A percentile compares a stretch with the other conserved stretches of the same genome.
Conservation (phyloP, 1,140 invertebrate species). For the Elymnias hypermnestra region DNA sequence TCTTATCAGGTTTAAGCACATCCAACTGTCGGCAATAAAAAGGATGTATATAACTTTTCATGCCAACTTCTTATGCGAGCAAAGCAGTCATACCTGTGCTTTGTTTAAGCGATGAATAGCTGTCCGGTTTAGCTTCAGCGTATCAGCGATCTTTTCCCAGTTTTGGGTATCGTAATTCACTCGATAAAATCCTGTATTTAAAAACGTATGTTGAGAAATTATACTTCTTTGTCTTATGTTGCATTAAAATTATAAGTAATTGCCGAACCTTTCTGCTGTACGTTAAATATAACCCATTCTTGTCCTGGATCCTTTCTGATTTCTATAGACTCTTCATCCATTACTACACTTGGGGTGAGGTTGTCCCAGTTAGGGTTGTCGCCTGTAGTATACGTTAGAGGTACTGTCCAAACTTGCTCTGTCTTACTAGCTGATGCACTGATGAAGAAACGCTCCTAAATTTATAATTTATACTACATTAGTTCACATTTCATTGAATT, state of each 20-base stretch:
- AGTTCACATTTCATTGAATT: no score
- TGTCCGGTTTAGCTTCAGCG: slow-evolving; percentile 64
- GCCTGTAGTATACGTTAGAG: slow-evolving; percentile 78
- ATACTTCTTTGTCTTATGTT: no score
- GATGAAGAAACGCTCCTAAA: slow-evolving; percentile 59
- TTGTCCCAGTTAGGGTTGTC: slow-evolving; percentile 76
- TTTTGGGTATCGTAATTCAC: slow-evolving; percentile 84
- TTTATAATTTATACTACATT: background rate
- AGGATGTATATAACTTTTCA: no score
- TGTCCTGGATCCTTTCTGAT: slow-evolving; percentile 43
- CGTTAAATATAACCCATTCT: slow-evolving; percentile 84
- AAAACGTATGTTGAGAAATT: background rate
- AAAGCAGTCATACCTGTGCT: slow-evolving; percentile 77
- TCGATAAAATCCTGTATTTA: slow-evolving; percentile 82
- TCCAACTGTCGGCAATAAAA: no score
- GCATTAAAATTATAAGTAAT: background rate
- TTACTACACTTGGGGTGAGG: slow-evolving; percentile 61
- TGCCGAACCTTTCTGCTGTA: slow-evolving; percentile 79
- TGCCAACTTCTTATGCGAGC: no score
- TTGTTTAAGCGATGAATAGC: slow-evolving; percentile 81
- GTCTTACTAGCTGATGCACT: slow-evolving; percentile 35
- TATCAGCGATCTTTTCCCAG: slow-evolving; percentile 80
- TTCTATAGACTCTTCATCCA: slow-evolving; percentile 54
- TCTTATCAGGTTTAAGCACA: no score
- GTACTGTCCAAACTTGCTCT: slow-evolving; percentile 76